Evolutionary conservation across 2,888 invertebrate species (phyloP).

Genomic region (Venustoraphidia nigricollis): DNA sequence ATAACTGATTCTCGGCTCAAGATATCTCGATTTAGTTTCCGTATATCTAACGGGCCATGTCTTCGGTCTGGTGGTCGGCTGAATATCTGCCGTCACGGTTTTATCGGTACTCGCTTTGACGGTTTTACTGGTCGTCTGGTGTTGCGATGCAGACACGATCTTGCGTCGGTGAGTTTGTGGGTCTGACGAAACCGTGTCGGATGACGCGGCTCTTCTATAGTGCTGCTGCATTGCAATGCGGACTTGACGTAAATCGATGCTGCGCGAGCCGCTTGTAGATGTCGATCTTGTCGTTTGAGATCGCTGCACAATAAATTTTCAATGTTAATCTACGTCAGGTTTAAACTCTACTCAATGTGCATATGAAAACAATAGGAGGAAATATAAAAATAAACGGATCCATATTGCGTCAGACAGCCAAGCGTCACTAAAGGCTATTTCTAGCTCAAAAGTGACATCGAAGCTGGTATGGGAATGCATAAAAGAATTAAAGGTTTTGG

Average conservation of each 20-base stretch:
- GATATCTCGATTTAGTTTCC: constrained; percentile 40
- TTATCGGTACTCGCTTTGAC: constrained; percentile 2
- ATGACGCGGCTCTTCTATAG: constrained; percentile 24
- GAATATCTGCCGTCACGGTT: constrained; percentile 5
- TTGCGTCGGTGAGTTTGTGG: no score
- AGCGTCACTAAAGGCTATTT: no score
- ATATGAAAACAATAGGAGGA: no score
- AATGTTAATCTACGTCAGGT: background rate
- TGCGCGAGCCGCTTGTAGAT: constrained; percentile 20
- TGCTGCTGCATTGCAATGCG: constrained; percentile 29
- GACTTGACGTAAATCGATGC: constrained; percentile 28
- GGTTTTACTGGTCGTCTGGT: constrained; percentile 1
- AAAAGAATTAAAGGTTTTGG: no score
- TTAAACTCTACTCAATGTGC: no score
- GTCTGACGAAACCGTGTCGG: constrained; percentile 14
- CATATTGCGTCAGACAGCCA: no score
- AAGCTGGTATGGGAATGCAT: no score
- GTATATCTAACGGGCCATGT: constrained; percentile 16
- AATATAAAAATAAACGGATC: no score
- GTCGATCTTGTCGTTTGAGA: constrained; percentile 4
- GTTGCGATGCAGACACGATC: background rate
- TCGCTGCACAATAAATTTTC: background rate
- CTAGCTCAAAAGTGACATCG: no score
- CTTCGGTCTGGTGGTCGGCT: constrained; percentile 7
- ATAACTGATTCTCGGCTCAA: constrained; percentile 34